Base-by-base conservation (phyloP, 2,113 vertebrate genomes). In the Pachypanchax playfairii region DNA sequence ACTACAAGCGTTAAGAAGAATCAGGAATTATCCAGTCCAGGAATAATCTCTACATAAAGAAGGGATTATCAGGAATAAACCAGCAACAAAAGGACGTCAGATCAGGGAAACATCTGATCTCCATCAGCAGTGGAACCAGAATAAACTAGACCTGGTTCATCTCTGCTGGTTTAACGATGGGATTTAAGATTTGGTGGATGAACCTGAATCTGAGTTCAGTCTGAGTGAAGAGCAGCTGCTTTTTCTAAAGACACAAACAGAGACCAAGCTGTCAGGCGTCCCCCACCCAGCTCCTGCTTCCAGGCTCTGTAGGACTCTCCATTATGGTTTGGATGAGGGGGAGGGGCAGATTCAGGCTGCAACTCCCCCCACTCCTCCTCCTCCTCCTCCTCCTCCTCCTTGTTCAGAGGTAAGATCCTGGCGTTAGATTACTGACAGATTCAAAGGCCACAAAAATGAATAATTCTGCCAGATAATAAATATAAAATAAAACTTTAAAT, bases 171-270 rank as follows among this genome's bases (percentile, higher is more conserved):
- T 31, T 6, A 31, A 31, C 29, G 29, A 6, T 31, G 29, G 11
- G 29, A 31, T 31, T 31, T 2, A 7, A 31, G 29, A 5, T n/a
- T n/a, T n/a, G n/a, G n/a, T n/a, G n/a, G n/a, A n/a, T n/a, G n/a
- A n/a, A 44, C 14, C 46, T 29, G 47, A n/a, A 29, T 15, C 26
- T 49, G 47, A 9, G 15, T 26, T 51, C 48, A 26, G 62, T 35
- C 43, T 62, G 74, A 61, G 60, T 65, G 66, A 35, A 2, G 22
- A 77, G 69, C 75, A 73, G 69, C 75, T 78, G 75, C n/a, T 42
- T 60, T 50, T 67, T 72, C 14, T 62, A 52, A 47, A 71, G 62
- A n/a, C n/a, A n/a, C n/a, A n/a, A n/a, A n/a, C n/a, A n/a, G n/a
- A n/a, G n/a, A n/a, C n/a, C n/a, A n/a, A n/a, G n/a, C n/a, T n/a